Conservation (phyloP, 2,797 vertebrate species). For the Paguma larvata region DNA sequence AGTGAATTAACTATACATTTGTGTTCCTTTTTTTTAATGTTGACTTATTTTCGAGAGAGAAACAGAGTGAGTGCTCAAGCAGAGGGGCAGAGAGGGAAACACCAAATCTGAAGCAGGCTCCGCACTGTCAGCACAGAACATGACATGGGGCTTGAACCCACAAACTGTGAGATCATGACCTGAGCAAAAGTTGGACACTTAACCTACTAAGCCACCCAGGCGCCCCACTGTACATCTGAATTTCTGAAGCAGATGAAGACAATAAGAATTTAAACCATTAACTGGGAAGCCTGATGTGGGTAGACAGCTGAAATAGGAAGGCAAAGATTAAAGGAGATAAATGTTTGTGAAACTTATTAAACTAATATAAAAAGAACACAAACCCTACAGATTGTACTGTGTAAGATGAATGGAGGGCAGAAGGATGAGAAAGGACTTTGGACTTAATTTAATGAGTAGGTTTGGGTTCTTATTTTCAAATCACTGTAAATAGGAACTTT, state of each 20-base stretch:
- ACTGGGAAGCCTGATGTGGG: background rate
- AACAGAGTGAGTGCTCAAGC: too few species aligned
- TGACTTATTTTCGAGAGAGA: too few species aligned
- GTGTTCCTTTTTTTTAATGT: background rate
- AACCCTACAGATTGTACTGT: background rate
- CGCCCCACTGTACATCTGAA: background rate
- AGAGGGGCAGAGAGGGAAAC: too few species aligned
- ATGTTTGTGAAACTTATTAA: background rate
- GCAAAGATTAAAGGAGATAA: background rate
- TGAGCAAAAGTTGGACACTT: too few species aligned
- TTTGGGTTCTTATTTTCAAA: background rate
- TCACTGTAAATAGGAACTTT: background rate
- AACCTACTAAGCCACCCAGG: too few species aligned
- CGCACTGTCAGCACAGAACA: too few species aligned
- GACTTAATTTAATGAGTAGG: background rate
- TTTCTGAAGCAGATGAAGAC: conserved; percentile 20
- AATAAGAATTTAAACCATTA: background rate
- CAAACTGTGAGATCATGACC: too few species aligned
- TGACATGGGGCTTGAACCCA: too few species aligned
- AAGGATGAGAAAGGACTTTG: background rate
- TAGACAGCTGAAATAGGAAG: background rate
- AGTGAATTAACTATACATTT: background rate
- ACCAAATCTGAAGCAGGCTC: too few species aligned
- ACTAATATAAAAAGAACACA: background rate
- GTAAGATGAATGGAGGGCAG: background rate